A percentile compares a stretch with the other conserved stretches of the same genome.
These are phyloP conservation scores for Sciurus carolinensis DNA, from an alignment of 2,797 vertebrate species.

Conservation along the genomic window DNA sequence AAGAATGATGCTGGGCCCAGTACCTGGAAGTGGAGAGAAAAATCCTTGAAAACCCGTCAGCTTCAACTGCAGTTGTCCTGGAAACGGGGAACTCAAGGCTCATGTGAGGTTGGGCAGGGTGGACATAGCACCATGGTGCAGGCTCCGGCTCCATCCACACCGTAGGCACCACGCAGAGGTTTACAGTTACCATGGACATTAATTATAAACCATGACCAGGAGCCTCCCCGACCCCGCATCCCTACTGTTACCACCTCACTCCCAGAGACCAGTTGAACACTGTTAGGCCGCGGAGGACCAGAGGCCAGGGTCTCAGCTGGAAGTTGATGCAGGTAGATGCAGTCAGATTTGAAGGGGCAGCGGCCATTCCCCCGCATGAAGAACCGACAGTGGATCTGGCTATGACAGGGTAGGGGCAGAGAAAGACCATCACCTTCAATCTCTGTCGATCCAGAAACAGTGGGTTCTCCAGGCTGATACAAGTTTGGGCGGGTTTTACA, in stretches of 20 bases:
- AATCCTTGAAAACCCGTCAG: not conserved
- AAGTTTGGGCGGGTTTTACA: not conserved
- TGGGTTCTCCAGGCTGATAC: not conserved
- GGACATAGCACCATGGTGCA: not conserved
- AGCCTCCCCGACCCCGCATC: not conserved
- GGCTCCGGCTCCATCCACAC: not conserved
- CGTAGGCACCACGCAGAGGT: too few species aligned
- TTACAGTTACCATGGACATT: not conserved
- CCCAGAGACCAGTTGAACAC: not conserved
- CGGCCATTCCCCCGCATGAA: constrained; percentile 88
- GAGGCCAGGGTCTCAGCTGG: not conserved
- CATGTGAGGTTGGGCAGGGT: not conserved
- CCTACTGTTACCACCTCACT: constrained; percentile 34
- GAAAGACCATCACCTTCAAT: not conserved
- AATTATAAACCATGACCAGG: not conserved
- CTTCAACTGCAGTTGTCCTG: not conserved
- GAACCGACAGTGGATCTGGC: constrained; percentile 93
- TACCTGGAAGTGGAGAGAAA: constrained; percentile 35
- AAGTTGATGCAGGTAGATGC: constrained; percentile 93
- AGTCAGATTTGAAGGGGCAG: constrained; percentile 95
- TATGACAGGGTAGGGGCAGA: constrained; percentile 74
- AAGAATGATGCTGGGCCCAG: not conserved
- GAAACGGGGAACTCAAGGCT: not conserved
- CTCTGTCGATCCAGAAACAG: not conserved
- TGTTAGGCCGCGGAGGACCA: not conserved